Base-by-base conservation (phyloP, 2,797 vertebrate genomes). In the Falco columbarius region DNA sequence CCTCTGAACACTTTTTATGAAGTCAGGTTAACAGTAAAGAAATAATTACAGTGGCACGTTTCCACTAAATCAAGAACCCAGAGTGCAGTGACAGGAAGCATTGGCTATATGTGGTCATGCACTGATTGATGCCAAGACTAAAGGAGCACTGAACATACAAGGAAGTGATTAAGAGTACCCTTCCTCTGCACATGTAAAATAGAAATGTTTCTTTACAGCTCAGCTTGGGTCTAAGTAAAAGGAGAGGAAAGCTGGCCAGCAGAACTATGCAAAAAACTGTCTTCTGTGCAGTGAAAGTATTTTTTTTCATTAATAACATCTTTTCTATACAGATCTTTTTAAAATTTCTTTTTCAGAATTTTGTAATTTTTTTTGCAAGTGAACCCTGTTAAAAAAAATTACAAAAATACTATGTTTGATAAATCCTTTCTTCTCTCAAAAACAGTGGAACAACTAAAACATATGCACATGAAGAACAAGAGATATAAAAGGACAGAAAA, bases 391-490 rank as follows among this genome's bases (percentile, higher is more conserved):
- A 51, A 94, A 90, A 67, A 67, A 72, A 34, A 34, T 22, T 21
- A 49, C 38, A 63, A 62, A 79, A 85, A n/a, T 6, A 27, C 12
- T 11, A 17, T 1, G 1, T 63, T 80, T 86, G 11, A 36, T 20
- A 51, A 83, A 56, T 20, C 52, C 22, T 29, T 22, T 75, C 44
- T 52, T 36, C 26, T 58, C 62, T 58, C 46, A 59, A 83, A 79
- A 82, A 21, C 10, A 34, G 52, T 16, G 42, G 42, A 61, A 81
- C 12, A 90, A 58, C 86, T 73, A 58, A 92, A 34, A 68, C 10
- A 65, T 12, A 70, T 0, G 0, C 22, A 49, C 5, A 36, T 24
- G 6, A 90, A 85, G 23, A 70, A 70, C 0, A 3, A 12, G 27
- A 17, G 11, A 51, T 15, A 47, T 75, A 75, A 81, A 32, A 68